Evolutionary conservation across 2,888 invertebrate species (phyloP).

Genomic region (Selenia dentaria): DNA sequence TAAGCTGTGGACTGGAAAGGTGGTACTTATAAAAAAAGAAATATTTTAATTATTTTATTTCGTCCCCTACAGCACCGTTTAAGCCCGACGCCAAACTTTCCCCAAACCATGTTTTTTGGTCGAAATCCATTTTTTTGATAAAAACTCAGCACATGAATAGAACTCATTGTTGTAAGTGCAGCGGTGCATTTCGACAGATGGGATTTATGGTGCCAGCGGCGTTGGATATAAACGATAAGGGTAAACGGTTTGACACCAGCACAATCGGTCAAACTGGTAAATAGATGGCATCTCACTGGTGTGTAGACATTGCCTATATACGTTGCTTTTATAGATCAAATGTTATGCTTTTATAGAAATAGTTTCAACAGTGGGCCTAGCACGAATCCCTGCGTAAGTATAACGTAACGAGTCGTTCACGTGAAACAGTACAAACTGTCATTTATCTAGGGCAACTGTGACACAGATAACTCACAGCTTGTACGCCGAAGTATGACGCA

Average conservation of each 20-base stretch:
- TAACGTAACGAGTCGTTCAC: too few species aligned
- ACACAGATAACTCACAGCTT: too few species aligned
- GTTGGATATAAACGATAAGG: slow-evolving; percentile 57
- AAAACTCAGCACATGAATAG: slow-evolving; percentile 59
- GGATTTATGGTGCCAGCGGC: slow-evolving; percentile 22
- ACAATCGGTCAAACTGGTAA: slow-evolving; percentile 61
- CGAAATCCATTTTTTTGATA: slow-evolving; percentile 63
- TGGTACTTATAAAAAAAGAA: not conserved
- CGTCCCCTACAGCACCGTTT: slow-evolving; percentile 31
- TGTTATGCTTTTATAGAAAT: too few species aligned
- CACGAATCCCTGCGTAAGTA: too few species aligned
- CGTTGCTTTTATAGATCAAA: too few species aligned
- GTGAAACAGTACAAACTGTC: too few species aligned
- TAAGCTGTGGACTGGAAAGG: not conserved
- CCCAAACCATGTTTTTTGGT: slow-evolving; percentile 55
- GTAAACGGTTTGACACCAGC: slow-evolving; percentile 74
- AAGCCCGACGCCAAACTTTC: slow-evolving; percentile 40
- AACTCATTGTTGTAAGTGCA: slow-evolving; percentile 62
- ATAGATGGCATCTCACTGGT: slow-evolving; percentile 7
- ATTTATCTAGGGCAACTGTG: too few species aligned
- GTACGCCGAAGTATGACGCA: too few species aligned
- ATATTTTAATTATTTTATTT: not conserved
- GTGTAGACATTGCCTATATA: too few species aligned
- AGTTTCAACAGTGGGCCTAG: too few species aligned
- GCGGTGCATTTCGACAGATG: slow-evolving; percentile 69